Evolutionary conservation across 2,113 vertebrate species (phyloP), one percentile per base, ranked within the genome.

Genomic region (Ploceus nigricollis): DNA sequence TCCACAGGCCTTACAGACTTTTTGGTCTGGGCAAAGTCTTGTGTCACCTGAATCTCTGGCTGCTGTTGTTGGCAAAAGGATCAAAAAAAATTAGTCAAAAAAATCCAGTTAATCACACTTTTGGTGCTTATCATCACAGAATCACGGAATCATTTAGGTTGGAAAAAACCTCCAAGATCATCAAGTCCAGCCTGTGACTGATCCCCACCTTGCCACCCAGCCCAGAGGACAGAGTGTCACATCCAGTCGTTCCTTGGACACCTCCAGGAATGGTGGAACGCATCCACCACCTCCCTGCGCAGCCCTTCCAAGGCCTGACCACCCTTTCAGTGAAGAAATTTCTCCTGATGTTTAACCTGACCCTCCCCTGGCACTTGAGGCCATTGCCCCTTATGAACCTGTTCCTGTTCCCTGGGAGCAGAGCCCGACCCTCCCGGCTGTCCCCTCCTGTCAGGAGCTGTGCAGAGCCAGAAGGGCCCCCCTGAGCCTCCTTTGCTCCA

Each of bases 61-160:
- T 99, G 99, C 99, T 99, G 90, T 82, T 78, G 63, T 61, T 87
- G 8, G 65, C 50, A 78, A 79, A 91, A 94, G 28, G 53, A 86
- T 51, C 14, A 1, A 68, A 65, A 45, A 15, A 18, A 25, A 8
- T 39, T 13, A 53, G 68, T 90, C 13, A 47, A 79, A 51, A 65
- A 15, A 53, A 3, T 1, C 28, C 42, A 48, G 17, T 44, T 56
- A 31, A 28, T 58, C 15, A 16, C 37, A 40, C 8, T 68, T 71
- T 8, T 11, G 37, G 56, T 86, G 64, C 30, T 82, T 66, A 37
- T 31, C 40, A 56, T 80, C 68, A 47, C 7, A 61, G 25, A 42
- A 50, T 48, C 20, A 50, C 8, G 35, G 53, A 81, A 58, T 58
- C 2, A 2, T 15, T 69, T 5, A 19, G 25, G 47, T 42, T 63